Evolutionary conservation across 2,888 invertebrate genomes (phyloP).

Genomic region (Amblyjoppa proteus): DNA sequence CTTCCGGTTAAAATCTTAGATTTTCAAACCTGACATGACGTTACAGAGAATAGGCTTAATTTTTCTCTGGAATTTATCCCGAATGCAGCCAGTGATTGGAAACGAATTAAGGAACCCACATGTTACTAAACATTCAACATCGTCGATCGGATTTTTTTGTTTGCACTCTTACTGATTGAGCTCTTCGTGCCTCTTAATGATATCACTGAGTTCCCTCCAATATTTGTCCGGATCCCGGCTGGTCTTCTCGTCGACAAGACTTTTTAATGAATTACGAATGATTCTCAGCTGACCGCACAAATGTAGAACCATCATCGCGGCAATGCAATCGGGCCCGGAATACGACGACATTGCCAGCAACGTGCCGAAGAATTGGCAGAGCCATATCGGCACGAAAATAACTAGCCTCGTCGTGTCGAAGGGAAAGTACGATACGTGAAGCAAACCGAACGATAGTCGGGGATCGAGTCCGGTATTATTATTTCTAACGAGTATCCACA

Average conservation of each 20-base stretch:
- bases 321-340: slow-evolving; percentile 73
- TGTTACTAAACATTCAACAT: background rate
- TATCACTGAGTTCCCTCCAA: slow-evolving; percentile 49
- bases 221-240: slow-evolving; percentile 23
- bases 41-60: background rate
- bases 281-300: slow-evolving; percentile 74
- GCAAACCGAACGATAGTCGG: slow-evolving; percentile 51
- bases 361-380: slow-evolving; percentile 72
- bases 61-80: background rate
- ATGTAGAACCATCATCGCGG: slow-evolving; percentile 73
- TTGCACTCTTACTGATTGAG: slow-evolving; percentile 54
- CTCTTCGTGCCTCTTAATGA: slow-evolving; percentile 70
- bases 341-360: slow-evolving; percentile 71
- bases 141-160: background rate
- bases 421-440: slow-evolving; percentile 68
- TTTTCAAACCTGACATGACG: too few relatives aligned
- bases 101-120: background rate
- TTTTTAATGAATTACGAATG: slow-evolving; percentile 31
- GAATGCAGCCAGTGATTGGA: background rate
- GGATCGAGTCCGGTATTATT: slow-evolving; percentile 42
- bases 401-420: slow-evolving; percentile 71
- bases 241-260: slow-evolving; percentile 33
- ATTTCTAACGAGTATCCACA: slow-evolving; percentile 5
- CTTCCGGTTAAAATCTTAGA: too few relatives aligned
- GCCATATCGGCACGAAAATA: slow-evolving; percentile 73